Conservation (phyloP, 1,140 invertebrate genomes). For the Diorhabda sublineata region DNA sequence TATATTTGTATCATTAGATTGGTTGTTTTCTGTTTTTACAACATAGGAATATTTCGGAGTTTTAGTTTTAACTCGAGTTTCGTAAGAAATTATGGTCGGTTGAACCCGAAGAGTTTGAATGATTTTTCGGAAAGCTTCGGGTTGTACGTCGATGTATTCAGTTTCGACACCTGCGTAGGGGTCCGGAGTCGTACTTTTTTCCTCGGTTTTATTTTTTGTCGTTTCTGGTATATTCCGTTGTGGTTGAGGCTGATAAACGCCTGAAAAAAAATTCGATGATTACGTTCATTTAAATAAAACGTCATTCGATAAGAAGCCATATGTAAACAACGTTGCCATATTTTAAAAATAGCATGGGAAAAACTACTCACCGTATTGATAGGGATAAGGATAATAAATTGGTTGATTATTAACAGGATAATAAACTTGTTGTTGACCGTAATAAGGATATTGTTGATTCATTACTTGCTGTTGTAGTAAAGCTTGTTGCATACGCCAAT, state of each 20-base stretch:
- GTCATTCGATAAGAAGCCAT: background rate
- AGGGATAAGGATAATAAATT: background rate
- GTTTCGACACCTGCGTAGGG: background rate
- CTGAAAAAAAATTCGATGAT: background rate
- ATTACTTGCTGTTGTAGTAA: background rate
- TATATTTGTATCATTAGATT: background rate
- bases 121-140: constrained; percentile 7
- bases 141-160: constrained; percentile 7
- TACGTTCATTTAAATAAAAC: background rate
- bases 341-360: background rate
- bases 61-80: background rate
- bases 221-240: background rate
- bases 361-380: background rate
- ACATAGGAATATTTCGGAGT: background rate
- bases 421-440: background rate
- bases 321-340: background rate
- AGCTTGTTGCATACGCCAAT: background rate
- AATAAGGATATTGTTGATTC: background rate
- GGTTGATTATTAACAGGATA: background rate
- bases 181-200: background rate
- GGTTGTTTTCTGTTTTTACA: constrained; percentile 10
- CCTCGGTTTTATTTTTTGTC: background rate
- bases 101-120: background rate
- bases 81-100: constrained; percentile 5
- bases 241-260: background rate